A percentile compares a stretch with the other conserved stretches of the same genome.
Conservation (phyloP, 2,113 vertebrate species). For the Chloebia gouldiae region DNA sequence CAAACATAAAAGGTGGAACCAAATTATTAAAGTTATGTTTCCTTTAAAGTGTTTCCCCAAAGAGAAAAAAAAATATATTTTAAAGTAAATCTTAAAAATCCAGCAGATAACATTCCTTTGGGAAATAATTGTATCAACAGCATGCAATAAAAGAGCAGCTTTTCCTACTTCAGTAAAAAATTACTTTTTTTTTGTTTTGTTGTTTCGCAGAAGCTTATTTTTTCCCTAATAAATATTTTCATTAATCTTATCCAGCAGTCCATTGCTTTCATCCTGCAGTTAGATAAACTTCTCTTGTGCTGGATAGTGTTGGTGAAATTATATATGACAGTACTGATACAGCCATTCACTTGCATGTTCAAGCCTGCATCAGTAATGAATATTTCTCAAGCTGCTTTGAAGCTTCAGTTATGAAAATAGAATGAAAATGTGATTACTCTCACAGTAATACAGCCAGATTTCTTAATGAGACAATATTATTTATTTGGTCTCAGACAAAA, state of each 20-base stretch:
- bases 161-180: constrained; percentile 54
- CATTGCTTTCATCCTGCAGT: constrained; percentile 30
- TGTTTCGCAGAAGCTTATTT: constrained; percentile 57
- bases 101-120: background rate
- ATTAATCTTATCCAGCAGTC: constrained; percentile 55
- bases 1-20: background rate
- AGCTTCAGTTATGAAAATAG: constrained; percentile 69
- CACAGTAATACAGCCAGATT: constrained; percentile 60
- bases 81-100: constrained; percentile 18
- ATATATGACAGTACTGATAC: constrained; percentile 41
- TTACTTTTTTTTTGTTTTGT: background rate
- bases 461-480: constrained; percentile 71
- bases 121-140: constrained; percentile 26
- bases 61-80: background rate
- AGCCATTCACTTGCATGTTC: constrained; percentile 52
- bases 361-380: constrained; percentile 65
- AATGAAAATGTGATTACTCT: constrained; percentile 71
- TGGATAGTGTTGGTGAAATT: constrained; percentile 54
- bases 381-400: constrained; percentile 67
- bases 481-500: constrained; percentile 62
- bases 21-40: background rate
- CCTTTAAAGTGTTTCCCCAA: background rate
- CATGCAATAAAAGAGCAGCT: background rate
- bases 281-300: constrained; percentile 51
- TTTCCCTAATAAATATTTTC: constrained; percentile 53